These are phyloP conservation scores for Hypotaenidia okinawae DNA, from an alignment of 2,797 vertebrate species.

Conservation along the genomic window DNA sequence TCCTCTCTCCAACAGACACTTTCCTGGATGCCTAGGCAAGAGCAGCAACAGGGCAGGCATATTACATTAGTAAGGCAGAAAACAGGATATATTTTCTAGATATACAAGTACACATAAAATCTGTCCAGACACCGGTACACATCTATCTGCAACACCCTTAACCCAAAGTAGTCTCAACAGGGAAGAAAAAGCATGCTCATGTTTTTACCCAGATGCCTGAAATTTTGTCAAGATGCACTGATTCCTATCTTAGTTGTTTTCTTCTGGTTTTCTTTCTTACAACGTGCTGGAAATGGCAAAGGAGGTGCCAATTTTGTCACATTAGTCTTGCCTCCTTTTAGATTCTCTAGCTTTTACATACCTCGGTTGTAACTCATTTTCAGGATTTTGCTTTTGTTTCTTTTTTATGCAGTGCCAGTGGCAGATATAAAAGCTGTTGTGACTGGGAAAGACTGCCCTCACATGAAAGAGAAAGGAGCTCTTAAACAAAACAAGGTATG, in stretches of 20 bases:
- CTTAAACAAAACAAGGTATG: constrained; percentile 99
- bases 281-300: neutral
- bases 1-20: neutral
- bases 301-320: neutral
- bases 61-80: neutral
- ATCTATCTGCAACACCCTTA: neutral
- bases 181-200: neutral
- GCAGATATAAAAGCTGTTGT: constrained; percentile 99
- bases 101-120: neutral
- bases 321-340: neutral
- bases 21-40: neutral
- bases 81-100: neutral
- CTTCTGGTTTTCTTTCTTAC: neutral
- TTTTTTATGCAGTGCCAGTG: constrained; percentile 89
- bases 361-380: constrained; percentile 20
- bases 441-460: constrained; percentile 98
- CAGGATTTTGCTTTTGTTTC: constrained; percentile 13
- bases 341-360: neutral
- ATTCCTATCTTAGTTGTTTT: neutral
- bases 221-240: neutral
- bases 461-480: constrained; percentile 99
- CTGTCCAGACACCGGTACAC: neutral
- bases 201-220: neutral
- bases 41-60: neutral
- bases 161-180: neutral